Base-by-base conservation (phyloP, 35 echinoderm and acorn worm genomes). In the Patiria miniata region DNA sequence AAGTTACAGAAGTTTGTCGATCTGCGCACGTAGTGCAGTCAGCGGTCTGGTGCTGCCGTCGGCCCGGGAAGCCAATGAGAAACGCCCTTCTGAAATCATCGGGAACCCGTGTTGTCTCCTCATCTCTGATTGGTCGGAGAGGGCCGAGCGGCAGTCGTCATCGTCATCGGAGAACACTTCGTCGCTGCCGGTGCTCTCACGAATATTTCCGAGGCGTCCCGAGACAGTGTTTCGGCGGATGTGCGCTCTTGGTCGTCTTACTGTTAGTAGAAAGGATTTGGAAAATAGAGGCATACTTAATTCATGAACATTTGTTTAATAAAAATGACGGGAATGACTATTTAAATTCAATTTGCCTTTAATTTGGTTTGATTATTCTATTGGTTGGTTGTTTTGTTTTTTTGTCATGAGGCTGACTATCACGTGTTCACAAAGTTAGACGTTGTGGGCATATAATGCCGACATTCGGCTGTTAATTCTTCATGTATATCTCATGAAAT, bases 101-200 rank as follows among this genome's bases (percentile, higher is more conserved):
- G 65, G 65, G 65, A 73, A 73, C 1, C 65, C 65, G 65, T 73
- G 65, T 34, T 73, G 26, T 73, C 65, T 73, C 65, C 65, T 73
- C 65, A 73, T 73, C 65, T 73, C 65, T 73, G 65, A 28, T 30
- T 73, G 65, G 65, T 73, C 65, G 8, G 65, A 73, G 26, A 73
- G 65, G 29, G 65, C 65, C 15, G 65, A 73, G 26, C 29, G 65
- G 18, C 65, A 34, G 29, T 73, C 57, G 19, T 60, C 65, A 26
- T 73, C 65, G 65, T 73, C 65, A 23, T 73, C 65, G 26, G 29
- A 73, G 9, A 73, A 73, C 26, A 73, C 65, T 2, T 73, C 65
- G 65, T 73, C 65, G 65, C 29, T 22, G 26, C 10, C 65, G 21
- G 65, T 23, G 26, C 65, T 34, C 30, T 73, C 65, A 14, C 65